Evolutionary conservation across 2,888 invertebrate genomes (phyloP).

Genomic region (Cybosia mesomella): DNA sequence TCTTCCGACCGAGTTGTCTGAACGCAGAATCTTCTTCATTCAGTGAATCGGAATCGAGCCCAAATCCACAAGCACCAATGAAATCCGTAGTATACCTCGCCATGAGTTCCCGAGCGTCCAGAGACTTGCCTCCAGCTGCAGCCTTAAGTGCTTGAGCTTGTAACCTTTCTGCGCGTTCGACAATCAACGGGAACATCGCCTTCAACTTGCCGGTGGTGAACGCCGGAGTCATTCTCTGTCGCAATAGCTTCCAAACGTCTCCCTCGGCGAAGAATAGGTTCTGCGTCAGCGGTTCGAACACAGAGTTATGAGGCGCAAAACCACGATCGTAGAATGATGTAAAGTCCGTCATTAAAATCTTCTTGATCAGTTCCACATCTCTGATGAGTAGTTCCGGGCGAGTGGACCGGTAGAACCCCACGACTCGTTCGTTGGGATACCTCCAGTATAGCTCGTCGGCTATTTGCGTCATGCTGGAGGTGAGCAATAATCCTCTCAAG

Average conservation of each 20-base stretch:
- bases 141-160: conserved; percentile 40
- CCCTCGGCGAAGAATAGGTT: conserved; percentile 64
- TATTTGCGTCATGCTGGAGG: conserved; percentile 18
- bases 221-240: conserved; percentile 62
- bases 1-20: conserved; percentile 47
- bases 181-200: conserved; percentile 65
- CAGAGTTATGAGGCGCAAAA: conserved; percentile 28
- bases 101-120: conserved; percentile 62
- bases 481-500: conserved; percentile 23
- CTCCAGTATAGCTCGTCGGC: conserved; percentile 27
- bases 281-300: conserved; percentile 50
- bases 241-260: conserved; percentile 61
- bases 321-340: conserved; percentile 35
- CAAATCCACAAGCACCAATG: conserved; percentile 67
- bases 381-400: conserved; percentile 37
- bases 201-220: conserved; percentile 63
- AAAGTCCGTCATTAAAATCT: conserved; percentile 36
- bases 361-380: conserved; percentile 34
- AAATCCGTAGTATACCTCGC: conserved; percentile 65
- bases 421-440: conserved; percentile 30
- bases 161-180: conserved; percentile 60
- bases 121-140: conserved; percentile 41
- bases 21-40: conserved; percentile 61
- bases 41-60: conserved; percentile 59
- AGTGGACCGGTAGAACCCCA: conserved; percentile 29